These are phyloP conservation scores for Crocallis elinguaria DNA, from an alignment of 2,888 invertebrate species.

Conservation along the genomic window DNA sequence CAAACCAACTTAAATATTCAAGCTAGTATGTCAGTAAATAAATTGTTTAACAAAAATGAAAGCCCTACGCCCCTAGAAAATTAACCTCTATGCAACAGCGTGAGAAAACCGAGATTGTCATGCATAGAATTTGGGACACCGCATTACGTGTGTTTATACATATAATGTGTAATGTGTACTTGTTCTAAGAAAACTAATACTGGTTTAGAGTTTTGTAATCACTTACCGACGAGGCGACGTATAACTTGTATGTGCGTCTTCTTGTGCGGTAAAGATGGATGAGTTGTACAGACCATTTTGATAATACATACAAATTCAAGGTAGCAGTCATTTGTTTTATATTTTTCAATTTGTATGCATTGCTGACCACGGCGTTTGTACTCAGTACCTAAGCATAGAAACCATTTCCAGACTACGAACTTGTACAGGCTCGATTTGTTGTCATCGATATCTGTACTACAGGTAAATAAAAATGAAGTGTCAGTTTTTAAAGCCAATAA, in stretches of 20 bases:
- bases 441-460: too few relatives aligned
- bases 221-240: not conserved
- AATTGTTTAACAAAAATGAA: constrained; percentile 27
- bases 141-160: constrained; percentile 22
- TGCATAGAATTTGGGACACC: constrained; percentile 31
- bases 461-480: too few relatives aligned
- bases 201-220: constrained; percentile 24
- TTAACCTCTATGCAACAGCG: constrained; percentile 34
- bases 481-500: too few relatives aligned
- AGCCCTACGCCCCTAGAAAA: constrained; percentile 29
- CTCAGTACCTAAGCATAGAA: too few relatives aligned
- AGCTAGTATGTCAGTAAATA: constrained; percentile 1
- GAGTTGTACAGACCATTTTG: too few relatives aligned
- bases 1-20: not conserved
- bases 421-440: too few relatives aligned
- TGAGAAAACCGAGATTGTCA: constrained; percentile 31
- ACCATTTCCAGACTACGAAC: too few relatives aligned
- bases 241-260: not conserved
- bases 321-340: too few relatives aligned
- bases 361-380: too few relatives aligned
- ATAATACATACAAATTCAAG: too few relatives aligned
- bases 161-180: constrained; percentile 28
- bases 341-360: too few relatives aligned
- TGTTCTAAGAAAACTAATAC: constrained; percentile 20
- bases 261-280: too few relatives aligned